Evolutionary conservation across 53 echinoderm and acorn worm genomes (phyloP), one percentile per base, ranked within the genome.

Genomic region (Actinopyga echinites): DNA sequence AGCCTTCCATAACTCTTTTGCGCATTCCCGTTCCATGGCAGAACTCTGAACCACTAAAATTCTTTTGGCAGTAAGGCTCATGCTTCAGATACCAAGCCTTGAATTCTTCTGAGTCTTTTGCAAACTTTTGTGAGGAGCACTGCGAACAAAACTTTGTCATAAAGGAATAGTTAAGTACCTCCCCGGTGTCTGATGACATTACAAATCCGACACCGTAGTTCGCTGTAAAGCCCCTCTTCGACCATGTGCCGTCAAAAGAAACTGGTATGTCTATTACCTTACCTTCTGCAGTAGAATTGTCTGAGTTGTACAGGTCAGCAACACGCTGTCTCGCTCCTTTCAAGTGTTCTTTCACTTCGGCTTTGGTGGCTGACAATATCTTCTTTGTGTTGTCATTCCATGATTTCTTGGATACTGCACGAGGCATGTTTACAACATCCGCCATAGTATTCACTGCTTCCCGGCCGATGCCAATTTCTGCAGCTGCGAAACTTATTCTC

Each of bases 231-330:
- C 85, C 85, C 30, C 75, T 52, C 33, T 85, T 85, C n/a, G 67
- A 66, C 85, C 85, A 85, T 1, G 85, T 86, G 30, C 86, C 86
- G 24, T 79, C 79, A 79, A 77, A 79, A 45, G 86, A 53, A 15
- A 86, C 86, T 34, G 79, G 36, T 32, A 64, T 64, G 65, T 86
- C 86, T 10, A 86, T 6, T 8, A 65, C 32, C 28, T 33, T 65
- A 28, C 33, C 63, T 20, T 86, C 79, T 21, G 37, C 79, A 74
- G 21, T 28, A 2, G 73, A 1, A 44, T 73, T 8, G 5, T 40
- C n/a, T 24, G 5, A 5, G n/a, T 8, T 32, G 1, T 9, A 17
- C 8, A 56, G 30, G 30, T 79, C 79, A 24, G 57, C 3, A 19
- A 79, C 79, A 79, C 79, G 57, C 30, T 79, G 34, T 33, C 58